Conservation (phyloP, 2,113 vertebrate species). For the Corythoichthys intestinalis region DNA sequence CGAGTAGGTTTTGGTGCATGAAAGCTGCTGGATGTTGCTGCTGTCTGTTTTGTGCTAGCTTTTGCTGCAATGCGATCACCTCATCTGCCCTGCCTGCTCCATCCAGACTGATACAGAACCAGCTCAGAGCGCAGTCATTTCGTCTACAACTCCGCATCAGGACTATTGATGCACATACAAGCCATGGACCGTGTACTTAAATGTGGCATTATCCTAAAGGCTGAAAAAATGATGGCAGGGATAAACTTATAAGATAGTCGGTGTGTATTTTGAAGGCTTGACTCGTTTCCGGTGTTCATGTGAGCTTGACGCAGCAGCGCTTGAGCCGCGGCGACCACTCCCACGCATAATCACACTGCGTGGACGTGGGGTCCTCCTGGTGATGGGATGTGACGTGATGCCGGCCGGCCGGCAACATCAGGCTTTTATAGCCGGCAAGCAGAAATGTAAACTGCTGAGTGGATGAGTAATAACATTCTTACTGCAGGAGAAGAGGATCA, state of each 20-base stretch:
- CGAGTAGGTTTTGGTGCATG: conserved; percentile 1
- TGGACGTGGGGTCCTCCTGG: not conserved
- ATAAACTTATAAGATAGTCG: not conserved
- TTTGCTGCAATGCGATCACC: conserved; percentile 17
- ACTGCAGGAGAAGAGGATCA: conserved; percentile 3
- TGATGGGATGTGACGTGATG: not conserved
- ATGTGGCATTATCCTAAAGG: not conserved
- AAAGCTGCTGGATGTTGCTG: conserved; percentile 11
- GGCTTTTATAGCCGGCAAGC: not conserved
- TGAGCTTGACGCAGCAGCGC: conserved; percentile 23
- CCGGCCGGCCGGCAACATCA: not conserved
- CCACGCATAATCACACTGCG: conserved; percentile 12
- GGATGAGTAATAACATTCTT: conserved; percentile 13
- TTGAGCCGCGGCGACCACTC: conserved; percentile 16
- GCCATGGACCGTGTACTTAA: not conserved
- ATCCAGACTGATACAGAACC: not conserved
- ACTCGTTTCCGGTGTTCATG: conserved; percentile 2
- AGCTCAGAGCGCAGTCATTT: not conserved
- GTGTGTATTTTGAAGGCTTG: not conserved
- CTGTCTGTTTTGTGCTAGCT: not conserved
- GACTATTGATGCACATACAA: too few relatives aligned
- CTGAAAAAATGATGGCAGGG: not conserved
- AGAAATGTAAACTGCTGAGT: not conserved
- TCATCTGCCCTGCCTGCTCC: conserved; percentile 10
- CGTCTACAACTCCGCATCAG: not conserved